Conservation (phyloP, 2,888 invertebrate species). For the Lomographa bimaculata region DNA sequence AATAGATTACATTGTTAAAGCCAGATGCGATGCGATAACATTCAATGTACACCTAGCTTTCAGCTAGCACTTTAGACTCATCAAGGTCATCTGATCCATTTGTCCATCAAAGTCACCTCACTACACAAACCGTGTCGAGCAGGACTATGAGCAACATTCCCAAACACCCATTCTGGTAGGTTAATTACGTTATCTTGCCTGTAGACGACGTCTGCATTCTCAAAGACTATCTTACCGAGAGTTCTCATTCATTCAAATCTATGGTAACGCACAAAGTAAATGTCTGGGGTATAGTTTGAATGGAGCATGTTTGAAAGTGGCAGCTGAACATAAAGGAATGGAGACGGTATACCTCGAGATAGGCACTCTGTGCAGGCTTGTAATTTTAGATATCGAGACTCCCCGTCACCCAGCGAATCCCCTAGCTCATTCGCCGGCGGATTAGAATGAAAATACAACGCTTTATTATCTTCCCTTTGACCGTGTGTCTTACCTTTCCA, state of each 20-base stretch:
- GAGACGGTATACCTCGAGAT: slow-evolving; percentile 68
- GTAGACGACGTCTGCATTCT: slow-evolving; percentile 38
- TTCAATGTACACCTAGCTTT: too few relatives aligned
- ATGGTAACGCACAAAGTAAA: slow-evolving; percentile 61
- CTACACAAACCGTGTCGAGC: slow-evolving; percentile 34
- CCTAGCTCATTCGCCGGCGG: slow-evolving; percentile 61
- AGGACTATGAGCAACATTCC: slow-evolving; percentile 32
- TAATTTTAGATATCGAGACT: slow-evolving; percentile 80
- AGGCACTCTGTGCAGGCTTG: slow-evolving; percentile 74
- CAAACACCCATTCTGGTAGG: slow-evolving; percentile 27
- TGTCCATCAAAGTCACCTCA: slow-evolving; percentile 1
- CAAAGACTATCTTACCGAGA: slow-evolving; percentile 32
- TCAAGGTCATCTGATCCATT: too few relatives aligned
- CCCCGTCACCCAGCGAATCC: slow-evolving; percentile 50
- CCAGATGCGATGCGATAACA: too few relatives aligned
- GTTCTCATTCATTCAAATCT: slow-evolving; percentile 51
- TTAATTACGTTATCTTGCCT: slow-evolving; percentile 16
- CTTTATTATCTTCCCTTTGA: slow-evolving; percentile 78
- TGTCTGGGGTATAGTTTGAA: slow-evolving; percentile 69
- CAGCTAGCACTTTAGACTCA: too few relatives aligned
- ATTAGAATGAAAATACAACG: slow-evolving; percentile 80
- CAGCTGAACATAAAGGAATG: slow-evolving; percentile 75
- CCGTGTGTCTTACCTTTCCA: slow-evolving; percentile 71
- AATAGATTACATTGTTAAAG: too few relatives aligned
- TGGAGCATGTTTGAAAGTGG: slow-evolving; percentile 73